Evolutionary conservation across 2,888 invertebrate genomes (phyloP), one percentile per base, ranked within the genome.

Genomic region (Norana najaformis): DNA sequence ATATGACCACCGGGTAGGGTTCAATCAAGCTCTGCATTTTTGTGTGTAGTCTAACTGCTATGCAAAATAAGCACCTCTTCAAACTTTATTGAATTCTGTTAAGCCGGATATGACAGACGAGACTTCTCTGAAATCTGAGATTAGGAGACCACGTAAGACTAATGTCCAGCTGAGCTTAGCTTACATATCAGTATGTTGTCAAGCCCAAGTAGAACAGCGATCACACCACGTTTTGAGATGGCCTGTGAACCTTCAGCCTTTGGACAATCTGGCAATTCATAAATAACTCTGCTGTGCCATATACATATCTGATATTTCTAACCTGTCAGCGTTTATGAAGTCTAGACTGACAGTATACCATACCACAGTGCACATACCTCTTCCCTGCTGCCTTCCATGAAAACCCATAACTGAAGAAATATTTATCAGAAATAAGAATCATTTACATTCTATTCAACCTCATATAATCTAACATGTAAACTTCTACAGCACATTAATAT

Each of bases 101-200:
- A n/a, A n/a, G 69, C 69, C 69, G n/a, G n/a, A 69, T 69, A 69
- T 69, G 47, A 47, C 20, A 47, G 47, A 47, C 23, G 69, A 69
- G 69, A 69, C 69, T 69, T 69, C 69, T n/a, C n/a, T n/a, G n/a
- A 69, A 11, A 69, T n/a, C 69, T 69, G 69, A 69, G 69, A 69
- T 69, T n/a, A 69, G 11, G 69, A 69, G 69, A 69, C n/a, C 69
- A 69, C 69, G n/a, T 69, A 4, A 69, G 69, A 69, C 69, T n/a
- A 69, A 69, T n/a, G 69, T 69, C 69, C 69, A 69, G 69, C n/a
- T 69, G 69, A 69, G 69, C 30, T 69, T 69, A 69, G 69, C 69
- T 69, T 69, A 69, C 69, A 69, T n/a, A 69, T 69, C n/a, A n/a
- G n/a, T 13, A 69, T 11, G n/a, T 13, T 69, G 69, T n/a, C 30